These are phyloP conservation scores for Drosophila leontia DNA, from an alignment of 1,140 invertebrate species.

Conservation along the genomic window DNA sequence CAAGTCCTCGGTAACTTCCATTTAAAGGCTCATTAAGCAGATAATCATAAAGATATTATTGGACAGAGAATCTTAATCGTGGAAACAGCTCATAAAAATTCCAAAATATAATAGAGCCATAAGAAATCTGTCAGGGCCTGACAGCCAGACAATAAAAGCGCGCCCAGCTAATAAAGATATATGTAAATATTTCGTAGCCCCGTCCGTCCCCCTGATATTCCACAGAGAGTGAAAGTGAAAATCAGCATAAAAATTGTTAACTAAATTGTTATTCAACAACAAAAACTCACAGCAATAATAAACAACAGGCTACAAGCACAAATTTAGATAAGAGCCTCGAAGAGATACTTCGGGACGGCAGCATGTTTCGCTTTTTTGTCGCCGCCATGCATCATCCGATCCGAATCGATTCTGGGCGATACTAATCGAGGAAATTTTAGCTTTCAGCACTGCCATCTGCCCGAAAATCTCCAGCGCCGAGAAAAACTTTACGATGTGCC, in stretches of 20 bases:
- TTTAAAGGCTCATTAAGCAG: constrained; percentile 71
- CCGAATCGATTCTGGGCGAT: constrained; percentile 17
- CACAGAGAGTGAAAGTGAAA: constrained; percentile 66
- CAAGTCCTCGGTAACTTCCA: constrained; percentile 24
- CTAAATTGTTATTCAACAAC: constrained; percentile 63
- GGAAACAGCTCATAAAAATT: constrained; percentile 38
- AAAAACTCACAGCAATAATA: constrained; percentile 44
- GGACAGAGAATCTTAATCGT: constrained; percentile 30
- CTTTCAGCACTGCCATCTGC: constrained; percentile 73
- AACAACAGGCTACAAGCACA: constrained; percentile 45
- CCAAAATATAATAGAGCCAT: constrained; percentile 60
- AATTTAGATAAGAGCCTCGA: constrained; percentile 36
- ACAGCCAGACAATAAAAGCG: constrained; percentile 36
- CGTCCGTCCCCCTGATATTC: not conserved
- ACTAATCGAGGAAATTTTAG: constrained; percentile 46
- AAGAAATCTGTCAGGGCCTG: constrained; percentile 55
- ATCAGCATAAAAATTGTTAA: constrained; percentile 65
- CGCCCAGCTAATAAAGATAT: constrained; percentile 55
- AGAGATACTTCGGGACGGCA: constrained; percentile 25
- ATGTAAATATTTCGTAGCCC: constrained; percentile 35
- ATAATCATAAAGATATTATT: constrained; percentile 63
- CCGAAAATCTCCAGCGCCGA: constrained; percentile 41
- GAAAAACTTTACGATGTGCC: constrained; percentile 75
- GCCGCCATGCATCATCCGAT: constrained; percentile 68
- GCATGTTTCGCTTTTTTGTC: constrained; percentile 72